Percentiles rank a stretch among this genome's conserved stretches.
Conservation (phyloP, 2,888 invertebrate genomes). For the Cryptocephalus primarius region DNA sequence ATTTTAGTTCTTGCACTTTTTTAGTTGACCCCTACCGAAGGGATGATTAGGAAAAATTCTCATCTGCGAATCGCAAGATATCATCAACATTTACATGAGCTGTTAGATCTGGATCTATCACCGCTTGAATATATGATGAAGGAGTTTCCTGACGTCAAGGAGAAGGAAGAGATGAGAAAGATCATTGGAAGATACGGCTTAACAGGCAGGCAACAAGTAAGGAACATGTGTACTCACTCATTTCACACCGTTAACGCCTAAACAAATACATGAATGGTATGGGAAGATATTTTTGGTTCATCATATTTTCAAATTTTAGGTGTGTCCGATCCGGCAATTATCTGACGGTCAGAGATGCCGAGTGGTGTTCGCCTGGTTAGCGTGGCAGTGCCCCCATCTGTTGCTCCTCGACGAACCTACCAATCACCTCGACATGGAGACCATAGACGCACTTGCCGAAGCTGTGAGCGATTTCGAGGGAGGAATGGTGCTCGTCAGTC, state of each 20-base stretch:
- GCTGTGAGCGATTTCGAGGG: constrained; percentile 97
- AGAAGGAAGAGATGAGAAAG: constrained; percentile 97
- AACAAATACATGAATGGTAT: too few relatives aligned
- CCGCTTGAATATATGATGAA: constrained; percentile 98
- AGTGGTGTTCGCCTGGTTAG: constrained; percentile 97
- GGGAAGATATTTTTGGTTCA: too few relatives aligned
- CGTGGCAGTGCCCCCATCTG: constrained; percentile 94
- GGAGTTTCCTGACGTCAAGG: constrained; percentile 92
- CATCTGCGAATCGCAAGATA: constrained; percentile 96
- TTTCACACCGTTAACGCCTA: too few relatives aligned
- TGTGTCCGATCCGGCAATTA: constrained; percentile 86
- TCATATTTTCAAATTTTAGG: constrained; percentile 38
- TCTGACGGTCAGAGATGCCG: constrained; percentile 98
- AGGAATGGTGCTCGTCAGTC: constrained; percentile 97
- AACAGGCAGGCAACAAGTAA: constrained; percentile 89
- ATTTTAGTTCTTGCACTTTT: constrained; percentile 13
- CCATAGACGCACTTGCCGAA: constrained; percentile 95
- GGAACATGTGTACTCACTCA: constrained; percentile 4
- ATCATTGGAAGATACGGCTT: constrained; percentile 97
- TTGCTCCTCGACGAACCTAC: constrained; percentile 78
- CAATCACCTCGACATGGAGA: constrained; percentile 95
- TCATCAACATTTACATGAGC: constrained; percentile 96
- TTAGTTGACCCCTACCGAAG: constrained; percentile 82
- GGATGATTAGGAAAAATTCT: constrained; percentile 96
- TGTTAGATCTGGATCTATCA: constrained; percentile 86